A percentile compares a stretch with the other conserved stretches of the same genome.
phyloP scores from a whole-genome alignment of 1,140 invertebrate species.

The Trachymyrmex cornetzi region DNA sequence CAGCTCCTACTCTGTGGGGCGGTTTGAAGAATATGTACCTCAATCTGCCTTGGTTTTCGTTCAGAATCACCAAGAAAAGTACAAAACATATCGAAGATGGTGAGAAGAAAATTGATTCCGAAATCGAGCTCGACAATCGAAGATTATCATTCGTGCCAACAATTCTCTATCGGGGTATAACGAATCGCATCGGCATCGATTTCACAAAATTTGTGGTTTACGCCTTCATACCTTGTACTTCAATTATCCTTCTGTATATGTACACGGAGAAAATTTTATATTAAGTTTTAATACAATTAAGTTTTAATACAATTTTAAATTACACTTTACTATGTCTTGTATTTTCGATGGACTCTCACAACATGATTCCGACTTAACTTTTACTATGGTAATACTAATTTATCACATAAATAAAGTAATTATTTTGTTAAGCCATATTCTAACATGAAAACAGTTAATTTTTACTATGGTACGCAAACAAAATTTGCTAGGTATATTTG shows the following conservation, averaged over 20 bases:
- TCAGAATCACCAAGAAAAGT: background rate
- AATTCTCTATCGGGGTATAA: constrained; percentile 77
- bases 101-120: constrained; percentile 61
- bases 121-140: constrained; percentile 70
- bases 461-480: too few relatives aligned
- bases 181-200: constrained; percentile 77
- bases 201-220: constrained; percentile 81
- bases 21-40: background rate
- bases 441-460: too few relatives aligned
- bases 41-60: constrained; percentile 45
- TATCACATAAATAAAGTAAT: too few relatives aligned
- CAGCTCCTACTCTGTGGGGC: background rate
- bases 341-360: too few relatives aligned
- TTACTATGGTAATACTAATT: too few relatives aligned
- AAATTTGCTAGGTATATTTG: too few relatives aligned
- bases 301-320: too few relatives aligned
- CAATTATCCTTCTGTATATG: constrained; percentile 76
- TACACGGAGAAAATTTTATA: too few relatives aligned
- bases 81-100: background rate
- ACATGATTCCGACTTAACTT: too few relatives aligned
- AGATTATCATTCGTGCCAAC: constrained; percentile 80
- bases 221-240: constrained; percentile 80
- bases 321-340: too few relatives aligned
- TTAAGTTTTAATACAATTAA: too few relatives aligned
- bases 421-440: too few relatives aligned